phyloP scores from a whole-genome alignment of 2,888 invertebrate genomes.

The Hartigia nigra region DNA sequence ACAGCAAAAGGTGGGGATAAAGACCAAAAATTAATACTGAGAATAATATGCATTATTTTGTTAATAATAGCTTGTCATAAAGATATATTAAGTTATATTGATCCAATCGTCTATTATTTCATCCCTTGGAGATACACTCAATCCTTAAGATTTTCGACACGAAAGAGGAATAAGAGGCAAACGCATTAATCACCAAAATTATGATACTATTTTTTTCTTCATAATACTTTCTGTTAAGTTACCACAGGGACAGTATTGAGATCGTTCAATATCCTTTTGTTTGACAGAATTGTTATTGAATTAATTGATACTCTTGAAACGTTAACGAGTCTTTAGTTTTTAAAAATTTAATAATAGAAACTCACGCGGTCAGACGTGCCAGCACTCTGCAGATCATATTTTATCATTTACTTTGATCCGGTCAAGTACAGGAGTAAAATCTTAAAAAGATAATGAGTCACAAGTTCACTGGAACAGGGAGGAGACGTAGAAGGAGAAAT shows the following conservation, averaged over 20 bases:
- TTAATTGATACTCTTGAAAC: no score
- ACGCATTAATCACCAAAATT: neutral
- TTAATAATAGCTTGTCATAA: conserved; percentile 15
- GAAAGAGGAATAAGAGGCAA: neutral
- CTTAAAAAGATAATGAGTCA: neutral
- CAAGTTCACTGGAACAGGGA: neutral
- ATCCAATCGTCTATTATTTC: neutral
- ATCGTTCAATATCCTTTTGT: no score
- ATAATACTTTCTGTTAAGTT: no score
- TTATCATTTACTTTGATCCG: neutral
- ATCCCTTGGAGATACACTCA: neutral
- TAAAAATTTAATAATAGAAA: neutral
- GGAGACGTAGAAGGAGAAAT: neutral
- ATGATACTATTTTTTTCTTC: neutral
- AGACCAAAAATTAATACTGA: conserved; percentile 23
- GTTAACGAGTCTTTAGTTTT: neutral
- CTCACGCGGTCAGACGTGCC: neutral
- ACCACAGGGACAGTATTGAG: no score
- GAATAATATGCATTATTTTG: conserved; percentile 24
- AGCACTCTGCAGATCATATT: neutral
- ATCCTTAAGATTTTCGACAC: neutral
- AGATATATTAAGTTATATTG: conserved; percentile 18
- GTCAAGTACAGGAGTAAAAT: neutral
- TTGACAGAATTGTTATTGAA: no score
- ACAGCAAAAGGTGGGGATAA: conserved; percentile 14